Evolutionary conservation across 2,888 invertebrate species (phyloP).

Genomic region (Corbicula japonica): DNA sequence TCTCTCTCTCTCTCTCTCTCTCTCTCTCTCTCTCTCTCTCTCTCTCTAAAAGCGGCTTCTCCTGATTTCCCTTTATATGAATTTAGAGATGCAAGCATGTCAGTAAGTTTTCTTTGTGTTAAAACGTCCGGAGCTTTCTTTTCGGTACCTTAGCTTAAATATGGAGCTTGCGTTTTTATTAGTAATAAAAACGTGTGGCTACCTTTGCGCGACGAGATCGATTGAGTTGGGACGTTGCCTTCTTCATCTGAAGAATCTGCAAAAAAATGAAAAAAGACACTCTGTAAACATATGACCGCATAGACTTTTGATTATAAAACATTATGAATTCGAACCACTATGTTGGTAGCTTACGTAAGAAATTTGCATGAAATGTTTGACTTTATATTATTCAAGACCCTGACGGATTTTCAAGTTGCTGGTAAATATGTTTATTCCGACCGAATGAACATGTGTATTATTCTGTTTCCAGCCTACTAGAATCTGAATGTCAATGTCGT

Average conservation of each 20-base stretch:
- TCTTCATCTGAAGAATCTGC: constrained; percentile 8
- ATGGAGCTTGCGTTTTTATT: background rate
- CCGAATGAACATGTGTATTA: too few species aligned
- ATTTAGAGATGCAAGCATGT: background rate
- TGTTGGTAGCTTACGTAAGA: too few species aligned
- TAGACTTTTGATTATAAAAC: too few species aligned
- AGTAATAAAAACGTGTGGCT: background rate
- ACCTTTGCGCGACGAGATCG: background rate
- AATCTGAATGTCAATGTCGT: too few species aligned
- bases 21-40: background rate
- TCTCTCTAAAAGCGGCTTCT: background rate
- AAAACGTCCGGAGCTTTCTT: background rate
- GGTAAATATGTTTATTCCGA: too few species aligned
- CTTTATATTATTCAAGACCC: too few species aligned
- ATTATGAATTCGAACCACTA: too few species aligned
- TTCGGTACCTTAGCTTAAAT: background rate
- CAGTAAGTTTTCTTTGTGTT: background rate
- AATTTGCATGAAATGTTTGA: too few species aligned
- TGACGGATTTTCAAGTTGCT: too few species aligned
- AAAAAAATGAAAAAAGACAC: background rate
- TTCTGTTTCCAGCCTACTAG: too few species aligned
- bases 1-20: background rate
- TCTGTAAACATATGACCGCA: too few species aligned
- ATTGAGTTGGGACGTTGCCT: background rate
- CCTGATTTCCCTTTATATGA: background rate